Base-by-base conservation (phyloP, 1,140 invertebrate species). In the Achroia grisella region DNA sequence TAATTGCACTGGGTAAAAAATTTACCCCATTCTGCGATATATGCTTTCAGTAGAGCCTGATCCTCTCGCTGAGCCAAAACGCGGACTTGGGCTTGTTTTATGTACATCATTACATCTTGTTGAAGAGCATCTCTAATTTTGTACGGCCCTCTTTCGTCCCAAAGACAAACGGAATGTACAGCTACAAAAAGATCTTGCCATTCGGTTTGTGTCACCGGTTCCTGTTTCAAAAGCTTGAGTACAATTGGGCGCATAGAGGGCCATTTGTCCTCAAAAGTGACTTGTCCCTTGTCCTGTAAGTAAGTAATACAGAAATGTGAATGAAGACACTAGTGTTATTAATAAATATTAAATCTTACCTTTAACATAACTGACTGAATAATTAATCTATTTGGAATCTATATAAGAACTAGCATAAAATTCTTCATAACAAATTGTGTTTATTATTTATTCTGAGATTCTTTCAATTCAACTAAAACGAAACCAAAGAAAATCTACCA, bases 1-100 rank as follows among this genome's bases (percentile, higher is more conserved):
- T 98, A 99, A 78, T 95, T 94, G 83, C 97, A 98, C 77, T 99
- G 97, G 5, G 96, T 96, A 76, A 98, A 98, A 87, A 99, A 99
- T 70, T 98, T 98, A 32, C 95, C 89, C 97, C 97, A 99, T 86
- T 98, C 97, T 6, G 91, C 91, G 62, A 99, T 98, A 69, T 99
- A 99, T 6, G 97, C 95, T 86, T 97, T 97, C 4, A 99, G 86
- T 13, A 99, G 87, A 5, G 97, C 96, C 77, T 98, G 95, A 68
- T 99, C 97, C 72, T 98, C 97, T 51, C 95, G 90, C 69, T 97
- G 95, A 11, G 94, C 91, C 50, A 97, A 86, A 1, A 98, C 95
- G 70, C 95, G 89, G 87, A 90, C 90, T 82, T 98, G 96, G 12
- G 96, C 96, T 80, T 97, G 93, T 76, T 95, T 93, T 54, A 99